Evolutionary conservation across 2,113 vertebrate genomes (phyloP).

Genomic region (Aegithalos caudatus): DNA sequence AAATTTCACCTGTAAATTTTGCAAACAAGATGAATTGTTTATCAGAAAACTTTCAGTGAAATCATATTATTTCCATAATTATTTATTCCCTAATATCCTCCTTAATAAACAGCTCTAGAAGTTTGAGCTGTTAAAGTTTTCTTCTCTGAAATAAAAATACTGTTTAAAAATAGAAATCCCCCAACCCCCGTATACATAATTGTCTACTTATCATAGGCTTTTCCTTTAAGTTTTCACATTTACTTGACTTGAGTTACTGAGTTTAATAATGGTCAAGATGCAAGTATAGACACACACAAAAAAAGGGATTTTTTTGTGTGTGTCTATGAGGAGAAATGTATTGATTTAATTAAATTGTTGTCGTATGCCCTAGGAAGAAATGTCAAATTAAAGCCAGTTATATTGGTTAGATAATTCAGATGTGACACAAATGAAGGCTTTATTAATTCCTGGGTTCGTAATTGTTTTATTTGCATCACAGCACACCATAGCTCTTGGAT

Average conservation of each 20-base stretch:
- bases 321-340: conserved; percentile 51
- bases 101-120: neutral
- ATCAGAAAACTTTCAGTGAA: neutral
- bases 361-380: neutral
- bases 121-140: neutral
- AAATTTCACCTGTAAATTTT: neutral
- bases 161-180: neutral
- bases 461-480: conserved; percentile 41
- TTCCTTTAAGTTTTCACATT: conserved; percentile 6
- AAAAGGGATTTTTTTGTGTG: no score
- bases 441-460: conserved; percentile 44
- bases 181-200: neutral
- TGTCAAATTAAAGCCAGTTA: conserved; percentile 33
- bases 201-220: neutral
- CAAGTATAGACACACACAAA: neutral
- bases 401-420: conserved; percentile 58
- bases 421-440: conserved; percentile 51
- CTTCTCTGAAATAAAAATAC: neutral
- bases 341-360: conserved; percentile 68
- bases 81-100: neutral
- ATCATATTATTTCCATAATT: neutral
- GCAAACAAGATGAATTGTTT: neutral
- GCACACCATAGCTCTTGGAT: neutral
- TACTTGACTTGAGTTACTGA: conserved; percentile 46
- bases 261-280: conserved; percentile 58